Evolutionary conservation across 2,888 invertebrate species (phyloP), one percentile per base, ranked within the genome.

Genomic region (Odontothrips loti): DNA sequence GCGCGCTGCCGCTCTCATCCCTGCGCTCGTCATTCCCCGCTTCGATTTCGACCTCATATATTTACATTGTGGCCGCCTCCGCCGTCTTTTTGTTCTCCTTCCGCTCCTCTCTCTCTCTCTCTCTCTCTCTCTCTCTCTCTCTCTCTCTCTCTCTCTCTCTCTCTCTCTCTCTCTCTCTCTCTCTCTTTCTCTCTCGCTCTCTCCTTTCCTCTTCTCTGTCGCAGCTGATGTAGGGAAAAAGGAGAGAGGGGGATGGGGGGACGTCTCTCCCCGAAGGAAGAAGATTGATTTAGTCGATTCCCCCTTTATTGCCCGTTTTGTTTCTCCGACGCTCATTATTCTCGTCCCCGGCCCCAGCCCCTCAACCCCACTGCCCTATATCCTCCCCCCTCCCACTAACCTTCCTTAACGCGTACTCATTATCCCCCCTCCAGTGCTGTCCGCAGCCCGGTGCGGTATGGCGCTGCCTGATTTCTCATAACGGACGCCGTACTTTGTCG

Each of bases 281-380:
- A 58, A 75, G 68, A 75, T 75, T 75, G 68, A 75, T 75, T 75
- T 27, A 75, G 68, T 75, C 68, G 68, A 75, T 75, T 75, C 68
- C 68, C 68, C 58, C 27, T 75, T 75, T 75, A 75, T 27, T 75
- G 68, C 68, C 68, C 68, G 68, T 75, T 75, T 75, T 75, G 68
- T 75, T 75, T 75, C 68, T 27, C 58, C 58, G 34, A 4, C 58
- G 58, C 68, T 75, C 68, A 75, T 75, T 75, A 75, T 75, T 75
- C 68, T 27, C 68, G 27, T 8, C 9, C 27, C 68, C 27, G 23
- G 68, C 68, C 12, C 27, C 68, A 10, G 23, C 68, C 68, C 23
- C 27, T 4, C 68, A 23, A 6, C 23, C 68, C 23, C 68, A 3
- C 68, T 63, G n/a, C 23, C 63, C 23, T 68, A 17, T 4, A 17